Conservation (phyloP, 2,797 vertebrate species). For the Microctenopoma steveboyesi region DNA sequence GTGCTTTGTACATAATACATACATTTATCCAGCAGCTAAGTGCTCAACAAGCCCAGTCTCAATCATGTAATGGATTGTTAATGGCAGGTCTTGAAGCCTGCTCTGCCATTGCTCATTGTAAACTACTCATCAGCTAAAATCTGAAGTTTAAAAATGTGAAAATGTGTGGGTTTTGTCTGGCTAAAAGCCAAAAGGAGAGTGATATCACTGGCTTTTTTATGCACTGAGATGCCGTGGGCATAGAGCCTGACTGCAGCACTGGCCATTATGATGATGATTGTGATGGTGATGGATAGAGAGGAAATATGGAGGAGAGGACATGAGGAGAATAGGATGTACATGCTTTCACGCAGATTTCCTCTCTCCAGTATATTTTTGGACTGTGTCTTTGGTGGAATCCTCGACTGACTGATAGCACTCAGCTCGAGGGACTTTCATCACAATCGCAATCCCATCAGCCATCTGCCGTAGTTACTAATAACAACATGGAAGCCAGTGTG, state of each 20-base stretch:
- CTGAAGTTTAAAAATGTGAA: neutral
- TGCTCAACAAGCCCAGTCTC: neutral
- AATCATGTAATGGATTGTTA: slow-evolving; percentile 6
- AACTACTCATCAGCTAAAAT: slow-evolving; percentile 2
- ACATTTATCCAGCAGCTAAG: slow-evolving; percentile 5
- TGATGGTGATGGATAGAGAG: slow-evolving; percentile 5
- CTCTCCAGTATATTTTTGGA: slow-evolving; percentile 3
- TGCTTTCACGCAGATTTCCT: neutral
- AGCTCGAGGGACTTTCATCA: slow-evolving; percentile 26
- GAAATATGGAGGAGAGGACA: neutral
- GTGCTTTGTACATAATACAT: slow-evolving; percentile 7
- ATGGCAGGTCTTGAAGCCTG: neutral
- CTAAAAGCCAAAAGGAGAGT: slow-evolving; percentile 6
- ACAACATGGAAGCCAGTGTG: slow-evolving; percentile 47
- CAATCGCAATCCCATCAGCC: slow-evolving; percentile 49
- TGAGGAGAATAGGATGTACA: slow-evolving; percentile 1
- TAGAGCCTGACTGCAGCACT: neutral
- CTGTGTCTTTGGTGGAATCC: slow-evolving; percentile 21
- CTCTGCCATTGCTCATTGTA: neutral
- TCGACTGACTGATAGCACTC: slow-evolving; percentile 2
- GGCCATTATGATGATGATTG: slow-evolving; percentile 6
- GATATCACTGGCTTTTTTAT: slow-evolving; percentile 16
- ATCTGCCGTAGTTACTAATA: slow-evolving; percentile 62
- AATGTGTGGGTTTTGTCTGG: slow-evolving; percentile 6
- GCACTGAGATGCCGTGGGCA: slow-evolving; percentile 13